phyloP scores from a whole-genome alignment of 2,797 vertebrate genomes.

The Odontamblyopus rebecca region DNA sequence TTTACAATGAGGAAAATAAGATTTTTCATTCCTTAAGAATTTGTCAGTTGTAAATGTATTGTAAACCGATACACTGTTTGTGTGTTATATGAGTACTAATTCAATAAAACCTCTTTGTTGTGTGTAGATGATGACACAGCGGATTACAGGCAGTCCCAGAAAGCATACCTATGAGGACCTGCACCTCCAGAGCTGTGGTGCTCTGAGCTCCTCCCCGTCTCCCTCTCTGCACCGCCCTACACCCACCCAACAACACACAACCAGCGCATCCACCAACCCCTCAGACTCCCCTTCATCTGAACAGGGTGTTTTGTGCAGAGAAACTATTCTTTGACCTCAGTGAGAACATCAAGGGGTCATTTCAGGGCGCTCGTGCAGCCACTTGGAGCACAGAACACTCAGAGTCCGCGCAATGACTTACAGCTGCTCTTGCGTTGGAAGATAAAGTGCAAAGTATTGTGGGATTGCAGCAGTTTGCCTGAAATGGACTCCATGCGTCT shows the following conservation, averaged over 20 bases:
- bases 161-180: slow-evolving; percentile 80
- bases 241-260: slow-evolving; percentile 47
- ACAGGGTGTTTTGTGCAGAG: slow-evolving; percentile 83
- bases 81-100: background rate
- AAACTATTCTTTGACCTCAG: slow-evolving; percentile 87
- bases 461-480: slow-evolving; percentile 48
- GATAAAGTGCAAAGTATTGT: slow-evolving; percentile 33
- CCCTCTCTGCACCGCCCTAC: slow-evolving; percentile 68
- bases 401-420: slow-evolving; percentile 40
- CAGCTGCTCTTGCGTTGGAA: slow-evolving; percentile 31
- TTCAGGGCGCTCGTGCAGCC: slow-evolving; percentile 47
- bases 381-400: slow-evolving; percentile 27
- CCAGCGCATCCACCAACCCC: slow-evolving; percentile 48
- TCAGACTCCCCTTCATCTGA: slow-evolving; percentile 55
- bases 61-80: background rate
- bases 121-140: slow-evolving; percentile 82
- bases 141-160: slow-evolving; percentile 67
- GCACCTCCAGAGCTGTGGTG: slow-evolving; percentile 87
- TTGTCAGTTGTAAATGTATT: background rate
- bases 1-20: background rate
- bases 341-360: slow-evolving; percentile 49
- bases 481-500: slow-evolving; percentile 51
- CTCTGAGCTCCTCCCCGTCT: slow-evolving; percentile 79
- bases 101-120: background rate
- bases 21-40: background rate